Conservation (phyloP, 2,797 vertebrate genomes). For the Schizopygopsis pylzovi region DNA sequence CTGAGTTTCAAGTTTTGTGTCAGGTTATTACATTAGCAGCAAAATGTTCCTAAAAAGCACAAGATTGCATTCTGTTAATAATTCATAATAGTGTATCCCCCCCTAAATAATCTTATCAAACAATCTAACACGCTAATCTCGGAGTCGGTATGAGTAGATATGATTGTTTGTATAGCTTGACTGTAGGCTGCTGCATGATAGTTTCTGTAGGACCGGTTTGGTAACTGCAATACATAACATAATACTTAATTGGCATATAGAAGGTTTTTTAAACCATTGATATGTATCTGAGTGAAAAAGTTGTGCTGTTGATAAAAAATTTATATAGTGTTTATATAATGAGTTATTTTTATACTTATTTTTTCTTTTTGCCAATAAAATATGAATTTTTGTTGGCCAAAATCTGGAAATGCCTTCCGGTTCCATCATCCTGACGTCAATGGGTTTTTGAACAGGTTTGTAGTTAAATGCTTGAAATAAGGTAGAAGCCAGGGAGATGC, state of each 20-base stretch:
- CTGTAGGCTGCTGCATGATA: conserved; percentile 48
- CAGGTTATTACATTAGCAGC: not conserved
- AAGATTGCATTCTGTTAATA: conserved; percentile 60
- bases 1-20: not conserved
- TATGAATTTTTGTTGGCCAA: not conserved
- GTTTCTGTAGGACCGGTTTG: conserved; percentile 72
- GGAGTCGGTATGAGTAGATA: conserved; percentile 43
- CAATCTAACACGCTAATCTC: conserved; percentile 1
- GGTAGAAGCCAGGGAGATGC: not conserved
- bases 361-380: not conserved
- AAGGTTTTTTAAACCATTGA: not conserved
- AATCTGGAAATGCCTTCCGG: too few species aligned
- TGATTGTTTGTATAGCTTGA: conserved; percentile 63
- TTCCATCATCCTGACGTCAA: not conserved
- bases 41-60: conserved; percentile 63
- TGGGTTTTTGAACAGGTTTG: not conserved
- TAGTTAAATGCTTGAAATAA: not conserved
- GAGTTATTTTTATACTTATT: not conserved
- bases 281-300: not conserved
- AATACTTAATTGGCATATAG: not conserved
- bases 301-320: not conserved
- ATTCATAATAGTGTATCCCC: conserved; percentile 23
- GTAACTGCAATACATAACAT: conserved; percentile 60
- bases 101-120: conserved; percentile 8
- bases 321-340: not conserved